These are phyloP conservation scores for Acanthurus leucopareius DNA, from an alignment of 2,797 vertebrate species.

Conservation along the genomic window DNA sequence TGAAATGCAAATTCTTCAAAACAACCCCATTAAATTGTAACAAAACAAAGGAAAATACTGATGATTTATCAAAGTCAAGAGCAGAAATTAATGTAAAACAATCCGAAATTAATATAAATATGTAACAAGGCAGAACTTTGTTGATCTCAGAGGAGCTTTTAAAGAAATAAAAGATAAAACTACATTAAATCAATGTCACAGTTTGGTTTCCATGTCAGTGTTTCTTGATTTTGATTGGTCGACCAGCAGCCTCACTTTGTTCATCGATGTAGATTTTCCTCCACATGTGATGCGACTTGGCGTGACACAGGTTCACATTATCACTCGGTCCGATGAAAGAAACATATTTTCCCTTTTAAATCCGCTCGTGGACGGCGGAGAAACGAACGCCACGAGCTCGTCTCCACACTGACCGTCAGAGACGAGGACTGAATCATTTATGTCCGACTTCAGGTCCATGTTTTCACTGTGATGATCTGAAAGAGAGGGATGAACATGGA, in stretches of 20 bases:
- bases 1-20: no score
- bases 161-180: not conserved
- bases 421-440: slow-evolving; percentile 54
- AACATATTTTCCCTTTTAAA: slow-evolving; percentile 64
- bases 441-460: not conserved
- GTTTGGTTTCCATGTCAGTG: not conserved
- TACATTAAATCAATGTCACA: not conserved
- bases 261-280: slow-evolving; percentile 53
- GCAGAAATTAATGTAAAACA: not conserved
- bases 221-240: slow-evolving; percentile 1
- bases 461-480: not conserved
- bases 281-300: slow-evolving; percentile 43
- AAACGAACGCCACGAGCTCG: not conserved
- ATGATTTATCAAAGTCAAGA: not conserved
- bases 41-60: not conserved
- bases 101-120: not conserved
- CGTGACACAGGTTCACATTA: slow-evolving; percentile 53
- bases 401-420: slow-evolving; percentile 27
- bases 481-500: not conserved
- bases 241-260: slow-evolving; percentile 32
- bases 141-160: slow-evolving; percentile 1
- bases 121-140: not conserved
- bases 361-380: not conserved
- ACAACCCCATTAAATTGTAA: no score
- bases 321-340: slow-evolving; percentile 40